Conservation (phyloP, 2,113 vertebrate genomes). For the Pogonocichla stellata region DNA sequence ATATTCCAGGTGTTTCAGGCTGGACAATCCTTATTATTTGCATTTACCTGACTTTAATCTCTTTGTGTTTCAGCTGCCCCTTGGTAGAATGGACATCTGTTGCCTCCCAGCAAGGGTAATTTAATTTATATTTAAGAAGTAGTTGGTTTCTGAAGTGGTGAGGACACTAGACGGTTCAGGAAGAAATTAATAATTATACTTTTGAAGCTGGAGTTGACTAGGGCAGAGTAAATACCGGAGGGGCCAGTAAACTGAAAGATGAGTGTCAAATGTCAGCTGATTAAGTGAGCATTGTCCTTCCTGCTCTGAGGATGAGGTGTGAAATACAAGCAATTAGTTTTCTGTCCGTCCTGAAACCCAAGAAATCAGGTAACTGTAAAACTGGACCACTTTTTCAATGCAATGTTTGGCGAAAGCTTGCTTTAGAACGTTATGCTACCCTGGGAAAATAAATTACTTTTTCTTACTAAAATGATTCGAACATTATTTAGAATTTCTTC, state of each 20-base stretch:
- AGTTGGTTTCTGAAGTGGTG: background rate
- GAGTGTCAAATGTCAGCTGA: background rate
- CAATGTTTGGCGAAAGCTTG: background rate
- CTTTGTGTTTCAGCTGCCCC: background rate
- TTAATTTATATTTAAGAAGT: background rate
- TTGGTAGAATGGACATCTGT: background rate
- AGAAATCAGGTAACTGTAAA: background rate
- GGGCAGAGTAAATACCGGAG: background rate
- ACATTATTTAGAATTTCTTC: background rate
- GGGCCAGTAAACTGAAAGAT: background rate
- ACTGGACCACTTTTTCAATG: background rate
- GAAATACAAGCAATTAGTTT: background rate
- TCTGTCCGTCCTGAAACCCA: background rate
- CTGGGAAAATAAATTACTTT: background rate
- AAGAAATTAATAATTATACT: background rate
- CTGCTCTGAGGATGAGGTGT: background rate
- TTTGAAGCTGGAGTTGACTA: background rate
- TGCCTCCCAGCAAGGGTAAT: background rate
- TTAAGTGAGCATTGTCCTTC: background rate
- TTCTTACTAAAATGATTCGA: background rate
- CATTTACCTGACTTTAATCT: background rate
- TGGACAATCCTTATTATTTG: background rate
- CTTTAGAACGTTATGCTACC: background rate
- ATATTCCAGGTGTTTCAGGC: background rate
- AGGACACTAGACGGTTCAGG: background rate